Base-by-base conservation (phyloP, 64 coral and sea anemone genomes). In the Pocillopora verrucosa region DNA sequence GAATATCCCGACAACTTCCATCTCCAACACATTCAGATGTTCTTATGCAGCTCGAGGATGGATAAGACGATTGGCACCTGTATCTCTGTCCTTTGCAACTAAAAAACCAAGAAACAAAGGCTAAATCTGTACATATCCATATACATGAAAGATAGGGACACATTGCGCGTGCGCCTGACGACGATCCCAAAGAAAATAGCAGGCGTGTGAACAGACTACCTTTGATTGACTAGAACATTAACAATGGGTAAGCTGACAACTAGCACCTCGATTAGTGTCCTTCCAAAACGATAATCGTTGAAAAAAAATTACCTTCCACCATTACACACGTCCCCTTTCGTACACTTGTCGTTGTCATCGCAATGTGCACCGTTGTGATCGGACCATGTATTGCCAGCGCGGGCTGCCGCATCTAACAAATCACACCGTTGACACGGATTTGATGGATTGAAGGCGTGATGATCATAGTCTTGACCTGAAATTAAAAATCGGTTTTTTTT, bases 351-450 rank as follows among this genome's bases (percentile, higher is more conserved):
- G 0, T 79, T 61, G 36, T 98, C 96, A 24, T 98, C 35, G 75
- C 96, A 98, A 58, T 88, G 1, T 1, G 95, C 87, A 4, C 80
- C 25, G 9, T 93, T 88, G 36, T 83, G 93, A 64, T 92, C 86
- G 16, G 88, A 88, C 96, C 96, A 98, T 20, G 72, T 20, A 17
- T 87, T 78, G 19, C 25, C 76, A 16, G 88, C 26, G 16, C 85
- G 83, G 14, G 90, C 78, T 13, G 88, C 16, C 38, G 45, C 22
- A 64, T 98, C 87, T 11, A 91, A 78, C 67, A 98, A 37, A 72
- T 94, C 88, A 68, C 96, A 98, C 96, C 96, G 94, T 35, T 94
- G 82, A 56, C 96, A 98, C 65, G 90, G 87, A 57, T 98, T 95
- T 58, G 75, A 86, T 0, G 96, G 96, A 37, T 98, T 98, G 10